Evolutionary conservation across 1,140 invertebrate species (phyloP), one percentile per base, ranked within the genome.

Genomic region (Drosophila ananassae): DNA sequence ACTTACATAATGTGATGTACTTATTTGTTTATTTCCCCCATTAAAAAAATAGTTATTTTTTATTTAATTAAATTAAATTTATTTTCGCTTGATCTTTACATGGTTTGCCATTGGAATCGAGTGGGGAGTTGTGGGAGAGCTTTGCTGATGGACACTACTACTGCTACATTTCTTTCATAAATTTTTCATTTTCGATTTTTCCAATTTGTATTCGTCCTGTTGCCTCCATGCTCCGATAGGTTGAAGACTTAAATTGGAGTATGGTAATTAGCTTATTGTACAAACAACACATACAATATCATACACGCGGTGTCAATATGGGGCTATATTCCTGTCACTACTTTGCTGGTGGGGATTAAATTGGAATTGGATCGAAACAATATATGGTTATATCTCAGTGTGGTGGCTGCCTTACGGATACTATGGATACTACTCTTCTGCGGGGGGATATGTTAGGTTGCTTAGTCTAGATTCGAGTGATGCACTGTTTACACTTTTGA

Each of bases 371-470:
- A 50, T 66, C 72, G 41, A 67, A 75, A 67, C 48, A 30, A 67
- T 63, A 39, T 51, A 32, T 21, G 21, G 44, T 47, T 69, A 69
- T 77, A 77, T 76, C 73, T 77, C 73, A 77, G 73, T 75, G 62
- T 68, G 41, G 57, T 61, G 73, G 73, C 72, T 76, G 73, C 17
- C 46, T 74, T 60, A 56, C 7, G 48, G 10, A 37, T 41, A 32
- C 34, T 53, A 39, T 52, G 32, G 61, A 41, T 39, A 57, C 51
- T 56, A 56, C 9, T 69, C 17, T 60, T 41, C 56, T 61, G 75
- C 63, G 39, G 74, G 75, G 77, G 83, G 83, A 89, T 89, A 89
- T 89, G 83, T 89, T 79, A 83, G 81, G 72, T 83, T 82, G 73
- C 83, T 89, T 89, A 89, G 57, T 77, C 83, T 89, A 89, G 32